Evolutionary conservation across 2,888 invertebrate species (phyloP).

Genomic region (Eurytoma adleriae): DNA sequence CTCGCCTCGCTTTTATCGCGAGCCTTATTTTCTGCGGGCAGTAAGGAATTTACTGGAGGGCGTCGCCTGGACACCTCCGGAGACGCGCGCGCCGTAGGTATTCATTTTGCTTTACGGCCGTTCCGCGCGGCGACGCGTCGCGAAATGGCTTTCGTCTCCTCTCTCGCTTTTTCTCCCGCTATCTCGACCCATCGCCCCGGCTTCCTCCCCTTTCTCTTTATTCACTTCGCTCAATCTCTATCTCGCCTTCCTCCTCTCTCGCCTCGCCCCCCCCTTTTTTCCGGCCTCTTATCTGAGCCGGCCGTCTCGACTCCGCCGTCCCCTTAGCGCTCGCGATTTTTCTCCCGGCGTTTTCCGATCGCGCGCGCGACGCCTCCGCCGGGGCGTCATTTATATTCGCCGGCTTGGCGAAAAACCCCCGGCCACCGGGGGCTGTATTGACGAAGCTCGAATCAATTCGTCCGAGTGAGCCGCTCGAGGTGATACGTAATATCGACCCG

Average conservation of each 20-base stretch:
- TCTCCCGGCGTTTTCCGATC: neutral
- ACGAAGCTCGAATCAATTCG: too few relatives aligned
- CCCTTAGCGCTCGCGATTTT: neutral
- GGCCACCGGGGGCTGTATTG: too few relatives aligned
- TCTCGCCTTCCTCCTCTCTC: neutral
- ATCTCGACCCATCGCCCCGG: slow-evolving; percentile 9
- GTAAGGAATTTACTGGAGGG: slow-evolving; percentile 53
- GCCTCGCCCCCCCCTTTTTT: neutral
- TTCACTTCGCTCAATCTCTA: slow-evolving; percentile 9
- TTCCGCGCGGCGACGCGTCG: slow-evolving; percentile 39
- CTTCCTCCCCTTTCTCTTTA: slow-evolving; percentile 6
- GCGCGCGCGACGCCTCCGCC: neutral
- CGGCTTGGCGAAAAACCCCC: neutral
- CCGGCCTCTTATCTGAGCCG: neutral
- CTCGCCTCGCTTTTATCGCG: slow-evolving; percentile 44
- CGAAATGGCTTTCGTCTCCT: slow-evolving; percentile 43
- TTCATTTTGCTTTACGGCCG: slow-evolving; percentile 42
- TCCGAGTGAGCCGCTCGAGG: too few relatives aligned
- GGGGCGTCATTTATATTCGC: neutral
- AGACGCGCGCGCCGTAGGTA: neutral
- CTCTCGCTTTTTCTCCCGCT: slow-evolving; percentile 14
- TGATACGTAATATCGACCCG: too few relatives aligned
- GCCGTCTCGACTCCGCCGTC: neutral
- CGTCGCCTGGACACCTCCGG: neutral
- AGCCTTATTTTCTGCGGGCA: slow-evolving; percentile 52